These are phyloP conservation scores for Dendrocincla tyrannina DNA, from an alignment of 2,797 vertebrate species.

Conservation along the genomic window DNA sequence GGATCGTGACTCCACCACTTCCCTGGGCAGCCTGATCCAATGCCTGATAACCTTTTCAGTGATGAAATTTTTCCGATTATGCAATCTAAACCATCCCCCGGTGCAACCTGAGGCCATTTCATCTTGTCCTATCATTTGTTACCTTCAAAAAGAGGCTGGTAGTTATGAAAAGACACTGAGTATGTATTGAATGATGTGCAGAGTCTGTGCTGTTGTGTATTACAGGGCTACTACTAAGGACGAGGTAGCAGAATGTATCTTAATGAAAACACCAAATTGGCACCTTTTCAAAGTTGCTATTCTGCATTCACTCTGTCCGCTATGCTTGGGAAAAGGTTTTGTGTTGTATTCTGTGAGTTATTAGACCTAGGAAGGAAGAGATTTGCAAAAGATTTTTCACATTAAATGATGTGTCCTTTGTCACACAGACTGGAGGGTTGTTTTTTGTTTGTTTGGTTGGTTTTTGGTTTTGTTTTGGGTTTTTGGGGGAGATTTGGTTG, in stretches of 20 bases:
- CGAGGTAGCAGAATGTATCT: not conserved
- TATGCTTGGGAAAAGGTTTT: not conserved
- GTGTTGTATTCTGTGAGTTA: not conserved
- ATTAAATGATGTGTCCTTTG: not conserved
- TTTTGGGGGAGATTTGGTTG: no score
- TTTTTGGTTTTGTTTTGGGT: not conserved
- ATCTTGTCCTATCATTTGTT: accelerated
- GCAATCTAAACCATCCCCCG: not conserved
- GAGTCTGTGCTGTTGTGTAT: not conserved
- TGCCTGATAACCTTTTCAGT: not conserved
- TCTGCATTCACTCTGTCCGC: not conserved
- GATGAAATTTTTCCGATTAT: not conserved
- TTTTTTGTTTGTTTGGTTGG: no score
- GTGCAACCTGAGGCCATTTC: not conserved
- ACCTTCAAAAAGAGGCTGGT: not conserved
- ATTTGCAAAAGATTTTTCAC: not conserved
- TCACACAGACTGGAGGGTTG: not conserved
- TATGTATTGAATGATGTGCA: not conserved
- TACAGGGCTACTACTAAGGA: not conserved
- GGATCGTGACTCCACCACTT: not conserved
- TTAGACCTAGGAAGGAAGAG: not conserved
- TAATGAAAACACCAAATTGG: not conserved
- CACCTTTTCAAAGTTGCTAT: not conserved
- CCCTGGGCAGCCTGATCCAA: not conserved
- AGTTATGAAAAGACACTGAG: not conserved